Evolutionary conservation across 2,888 invertebrate genomes (phyloP).

Genomic region (Rhamphomyia laevipes): DNA sequence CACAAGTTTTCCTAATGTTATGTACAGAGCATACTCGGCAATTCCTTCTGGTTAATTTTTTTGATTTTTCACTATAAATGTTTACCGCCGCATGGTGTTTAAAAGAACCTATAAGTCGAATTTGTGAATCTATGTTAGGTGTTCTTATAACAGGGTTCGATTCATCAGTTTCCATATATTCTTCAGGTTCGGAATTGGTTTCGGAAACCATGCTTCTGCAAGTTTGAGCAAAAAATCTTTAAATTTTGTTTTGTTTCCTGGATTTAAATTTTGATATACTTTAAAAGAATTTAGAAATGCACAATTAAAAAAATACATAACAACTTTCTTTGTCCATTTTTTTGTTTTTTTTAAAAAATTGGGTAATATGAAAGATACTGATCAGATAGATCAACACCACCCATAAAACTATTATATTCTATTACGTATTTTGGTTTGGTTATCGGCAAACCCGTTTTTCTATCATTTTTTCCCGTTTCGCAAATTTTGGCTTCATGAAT

Average conservation of each 20-base stretch:
- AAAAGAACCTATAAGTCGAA: background rate
- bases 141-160: background rate
- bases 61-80: background rate
- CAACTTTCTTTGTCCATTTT: conserved; percentile 1
- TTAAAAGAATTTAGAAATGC: background rate
- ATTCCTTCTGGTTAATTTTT: background rate
- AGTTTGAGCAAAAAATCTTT: background rate
- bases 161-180: background rate
- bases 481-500: background rate
- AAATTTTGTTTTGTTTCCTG: background rate
- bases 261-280: background rate
- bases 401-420: background rate
- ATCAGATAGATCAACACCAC: background rate
- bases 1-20: too few relatives aligned
- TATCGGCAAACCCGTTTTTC: background rate
- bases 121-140: background rate
- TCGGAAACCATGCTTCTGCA: background rate
- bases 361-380: background rate
- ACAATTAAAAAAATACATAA: conserved; percentile 1
- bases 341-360: conserved; percentile 1
- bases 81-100: background rate
- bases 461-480: background rate
- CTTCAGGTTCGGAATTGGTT: background rate
- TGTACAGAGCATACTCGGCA: too few relatives aligned
- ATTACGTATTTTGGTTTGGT: background rate